Base-by-base conservation (phyloP, 2,888 invertebrate species). In the Entomobrya multifasciata region DNA sequence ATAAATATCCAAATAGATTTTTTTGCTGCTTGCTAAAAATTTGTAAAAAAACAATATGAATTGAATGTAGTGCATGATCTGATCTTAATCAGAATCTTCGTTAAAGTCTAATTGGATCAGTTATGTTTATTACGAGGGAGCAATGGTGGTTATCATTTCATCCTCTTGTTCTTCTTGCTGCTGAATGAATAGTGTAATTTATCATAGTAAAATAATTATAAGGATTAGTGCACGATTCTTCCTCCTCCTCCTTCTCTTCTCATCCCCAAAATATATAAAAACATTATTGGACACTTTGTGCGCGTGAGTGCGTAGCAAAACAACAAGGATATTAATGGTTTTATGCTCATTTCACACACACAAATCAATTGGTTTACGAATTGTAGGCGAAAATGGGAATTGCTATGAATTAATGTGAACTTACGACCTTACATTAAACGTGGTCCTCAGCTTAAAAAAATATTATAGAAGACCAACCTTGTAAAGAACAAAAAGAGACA, bases 351-450 rank as follows among this genome's bases (percentile, higher is more conserved):
- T 47, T 20, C 55, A 55, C 22, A 20, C 55, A 20, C 55, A 55
- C 49, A 55, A 3, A 2, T 55, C 55, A 20, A 10, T 2, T 49
- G 6, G 10, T 49, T 2, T 49, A 49, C 13, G 25, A 10, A 57
- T 57, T 11, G 10, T 25, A 57, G 22, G 25, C 1, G 57, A 25
- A 57, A 22, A 57, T 20, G 22, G 2, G 30, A 3, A 65, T 17
- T 36, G n/a, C n/a, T n/a, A n/a, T n/a, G n/a, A n/a, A n/a, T n/a
- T 36, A 65, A 67, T 44, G 67, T 67, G 67, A 67, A 67, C 67
- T 67, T 67, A 44, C 67, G 44, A 44, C 67, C 44, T 41, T 44
- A 13, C 67, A 67, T 17, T 22, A 44, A n/a, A n/a, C n/a, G n/a
- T n/a, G n/a, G n/a, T n/a, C n/a, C n/a, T n/a, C n/a, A n/a, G n/a